Percentiles rank a stretch among this genome's conserved stretches.
phyloP scores from a whole-genome alignment of 2,113 vertebrate genomes.

The Hystrix cristata region DNA sequence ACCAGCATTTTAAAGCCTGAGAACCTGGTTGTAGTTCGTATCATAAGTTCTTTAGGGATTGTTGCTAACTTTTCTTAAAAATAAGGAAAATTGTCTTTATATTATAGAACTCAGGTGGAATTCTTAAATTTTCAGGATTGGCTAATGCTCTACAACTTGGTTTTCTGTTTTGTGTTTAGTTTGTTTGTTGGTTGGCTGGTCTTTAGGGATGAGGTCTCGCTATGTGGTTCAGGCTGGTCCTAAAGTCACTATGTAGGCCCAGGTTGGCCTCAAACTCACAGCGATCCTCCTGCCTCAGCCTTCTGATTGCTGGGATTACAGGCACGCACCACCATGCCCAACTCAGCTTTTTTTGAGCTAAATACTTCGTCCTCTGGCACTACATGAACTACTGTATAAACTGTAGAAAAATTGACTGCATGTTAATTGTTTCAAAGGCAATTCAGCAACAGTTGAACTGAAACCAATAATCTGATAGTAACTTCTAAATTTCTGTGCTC shows the following conservation, averaged over 20 bases:
- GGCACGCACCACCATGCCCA: background rate
- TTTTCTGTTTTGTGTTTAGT: background rate
- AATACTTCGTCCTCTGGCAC: background rate
- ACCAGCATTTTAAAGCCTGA: background rate
- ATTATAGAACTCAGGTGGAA: background rate
- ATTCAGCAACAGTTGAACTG: background rate
- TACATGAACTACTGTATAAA: rapidly evolving
- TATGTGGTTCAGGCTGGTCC: background rate
- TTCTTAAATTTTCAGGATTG: background rate
- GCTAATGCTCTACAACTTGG: background rate
- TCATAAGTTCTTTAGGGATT: background rate
- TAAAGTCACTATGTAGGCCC: background rate
- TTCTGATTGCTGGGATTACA: background rate
- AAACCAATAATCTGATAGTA: background rate
- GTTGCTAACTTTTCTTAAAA: background rate
- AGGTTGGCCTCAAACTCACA: background rate
- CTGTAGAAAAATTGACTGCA: background rate
- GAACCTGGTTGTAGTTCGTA: background rate
- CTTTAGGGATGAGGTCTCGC: background rate
- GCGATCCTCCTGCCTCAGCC: background rate
- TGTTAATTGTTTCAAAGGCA: background rate
- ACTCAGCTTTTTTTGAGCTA: background rate
- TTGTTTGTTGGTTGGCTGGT: background rate
- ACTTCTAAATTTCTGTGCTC: background rate
- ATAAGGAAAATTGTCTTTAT: background rate